Conservation (phyloP, 2,797 vertebrate genomes). For the Microtus agrestis region DNA sequence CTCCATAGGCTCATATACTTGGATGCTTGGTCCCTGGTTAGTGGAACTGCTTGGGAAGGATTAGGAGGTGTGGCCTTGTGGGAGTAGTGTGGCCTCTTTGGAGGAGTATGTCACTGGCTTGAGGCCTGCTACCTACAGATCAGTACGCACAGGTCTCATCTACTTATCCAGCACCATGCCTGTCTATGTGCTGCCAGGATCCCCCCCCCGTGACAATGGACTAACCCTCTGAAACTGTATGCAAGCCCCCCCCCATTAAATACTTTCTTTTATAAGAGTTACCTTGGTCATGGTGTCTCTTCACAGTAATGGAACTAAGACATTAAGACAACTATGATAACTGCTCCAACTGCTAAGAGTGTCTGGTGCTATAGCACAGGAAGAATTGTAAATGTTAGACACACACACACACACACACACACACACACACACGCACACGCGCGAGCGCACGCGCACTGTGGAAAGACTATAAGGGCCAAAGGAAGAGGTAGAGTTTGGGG, state of each 20-base stretch:
- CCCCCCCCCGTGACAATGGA: background rate
- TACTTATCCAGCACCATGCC: background rate
- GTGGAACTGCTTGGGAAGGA: background rate
- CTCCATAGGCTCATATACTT: no score
- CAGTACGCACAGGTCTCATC: background rate
- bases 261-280: background rate
- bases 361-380: background rate
- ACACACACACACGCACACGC: background rate
- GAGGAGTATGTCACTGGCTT: background rate
- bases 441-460: fast-evolving
- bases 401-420: background rate
- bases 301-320: background rate
- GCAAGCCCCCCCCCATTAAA: no score
- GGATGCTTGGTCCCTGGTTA: background rate
- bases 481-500: background rate
- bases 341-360: background rate
- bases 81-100: background rate
- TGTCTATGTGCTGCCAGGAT: background rate
- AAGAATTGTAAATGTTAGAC: background rate
- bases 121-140: background rate
- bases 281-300: background rate
- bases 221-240: background rate
- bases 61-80: background rate
- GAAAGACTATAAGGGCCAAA: background rate
- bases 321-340: no score